Evolutionary conservation across 2,797 vertebrate species (phyloP), one percentile per base, ranked within the genome.

Genomic region (Lepus townsendii): DNA sequence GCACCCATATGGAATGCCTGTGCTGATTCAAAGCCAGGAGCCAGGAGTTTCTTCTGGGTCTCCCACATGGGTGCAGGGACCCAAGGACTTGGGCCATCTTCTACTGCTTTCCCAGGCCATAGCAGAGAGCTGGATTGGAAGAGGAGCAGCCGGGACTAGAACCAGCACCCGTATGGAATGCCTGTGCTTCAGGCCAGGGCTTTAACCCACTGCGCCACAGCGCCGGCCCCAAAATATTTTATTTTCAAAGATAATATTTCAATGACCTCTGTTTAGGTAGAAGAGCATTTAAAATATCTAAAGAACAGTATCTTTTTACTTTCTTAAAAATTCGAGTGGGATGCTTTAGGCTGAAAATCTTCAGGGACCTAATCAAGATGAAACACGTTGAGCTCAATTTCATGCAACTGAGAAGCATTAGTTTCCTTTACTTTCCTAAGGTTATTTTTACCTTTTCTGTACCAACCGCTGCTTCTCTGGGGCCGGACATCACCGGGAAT

Each of bases 231-330:
- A 32, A 90, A 83, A 72, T 92, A 84, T 52, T 76, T 95, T 88
- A 10, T 30, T 90, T 95, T 89, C 7, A 82, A 82, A 94, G 52
- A n/a, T 80, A 93, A 12, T 71, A 52, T 54, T 92, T 79, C 88
- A 4, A 57, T 80, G 32, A 69, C 42, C 63, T 87, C 87, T 83
- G 32, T 20, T 86, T 93, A 78, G 42, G 24, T 92, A 2, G 6
- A 89, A 95, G n/a, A 90, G 92, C 77, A 75, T 82, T 94, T 35
- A 84, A 75, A 77, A n/a, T 93, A 69, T 57, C 20, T 85, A 57
- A 66, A 14, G 52, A 65, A 76, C 3, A 5, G 12, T 83, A 62
- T 38, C 5, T 94, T 88, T 24, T 42, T 90, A 71, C 26, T 95
- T 82, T 42, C 19, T 90, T 84, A 78, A 78, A 54, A 72, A 77